Conservation (phyloP, 1,140 invertebrate genomes). For the Vollenhovia emeryi region DNA sequence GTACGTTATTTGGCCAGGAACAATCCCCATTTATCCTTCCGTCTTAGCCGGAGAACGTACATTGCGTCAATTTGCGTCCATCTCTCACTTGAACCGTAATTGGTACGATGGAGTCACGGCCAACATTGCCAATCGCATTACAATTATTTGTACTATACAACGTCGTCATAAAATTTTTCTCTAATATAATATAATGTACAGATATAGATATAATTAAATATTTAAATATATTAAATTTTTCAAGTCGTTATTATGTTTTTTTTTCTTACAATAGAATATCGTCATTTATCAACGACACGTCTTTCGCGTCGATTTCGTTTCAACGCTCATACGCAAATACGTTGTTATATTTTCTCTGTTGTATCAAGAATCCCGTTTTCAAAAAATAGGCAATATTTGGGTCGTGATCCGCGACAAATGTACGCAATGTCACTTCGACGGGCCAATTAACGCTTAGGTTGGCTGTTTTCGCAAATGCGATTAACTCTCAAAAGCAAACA, state of each 20-base stretch:
- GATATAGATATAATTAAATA: neutral
- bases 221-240: slow-evolving; percentile 1
- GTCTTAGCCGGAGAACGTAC: neutral
- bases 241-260: neutral
- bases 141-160: slow-evolving; percentile 32
- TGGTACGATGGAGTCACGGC: neutral
- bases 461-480: slow-evolving; percentile 21
- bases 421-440: slow-evolving; percentile 21
- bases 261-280: slow-evolving; percentile 7
- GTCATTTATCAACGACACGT: neutral
- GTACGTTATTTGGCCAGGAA: slow-evolving; percentile 20
- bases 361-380: neutral
- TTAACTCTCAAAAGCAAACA: slow-evolving; percentile 32
- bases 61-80: neutral
- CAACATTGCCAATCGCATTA: neutral
- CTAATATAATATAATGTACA: slow-evolving; percentile 29
- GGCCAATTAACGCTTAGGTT: slow-evolving; percentile 25
- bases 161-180: slow-evolving; percentile 6
- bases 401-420: slow-evolving; percentile 29
- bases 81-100: slow-evolving; percentile 22
- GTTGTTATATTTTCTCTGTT: neutral
- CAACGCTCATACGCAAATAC: neutral
- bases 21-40: neutral
- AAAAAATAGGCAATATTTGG: slow-evolving; percentile 25
- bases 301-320: neutral